Percentiles rank a stretch among this genome's conserved stretches.
phyloP scores from a whole-genome alignment of 2,113 vertebrate genomes.

The Nothocercus nigrocapillus region DNA sequence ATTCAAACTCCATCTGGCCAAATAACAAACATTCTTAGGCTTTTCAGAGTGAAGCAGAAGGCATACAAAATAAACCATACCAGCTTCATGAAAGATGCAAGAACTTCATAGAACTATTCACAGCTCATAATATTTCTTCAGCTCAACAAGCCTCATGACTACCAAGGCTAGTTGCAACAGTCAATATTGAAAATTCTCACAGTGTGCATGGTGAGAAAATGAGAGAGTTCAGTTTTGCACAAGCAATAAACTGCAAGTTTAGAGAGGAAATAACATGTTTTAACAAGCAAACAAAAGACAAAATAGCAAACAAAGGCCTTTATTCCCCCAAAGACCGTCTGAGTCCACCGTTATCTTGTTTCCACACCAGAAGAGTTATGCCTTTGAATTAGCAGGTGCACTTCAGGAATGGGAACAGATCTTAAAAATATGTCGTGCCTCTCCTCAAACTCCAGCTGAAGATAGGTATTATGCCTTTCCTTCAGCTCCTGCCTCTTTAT shows the following conservation, averaged over 20 bases:
- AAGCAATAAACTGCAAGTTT: neutral
- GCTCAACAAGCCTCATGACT: neutral
- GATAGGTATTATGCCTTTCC: neutral
- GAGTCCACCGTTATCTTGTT: neutral
- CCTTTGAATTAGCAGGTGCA: neutral
- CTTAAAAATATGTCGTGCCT: neutral
- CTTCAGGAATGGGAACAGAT: neutral
- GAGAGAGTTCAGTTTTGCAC: neutral
- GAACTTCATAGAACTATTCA: neutral
- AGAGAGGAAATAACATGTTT: neutral
- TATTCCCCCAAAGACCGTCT: neutral
- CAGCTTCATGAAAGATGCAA: neutral
- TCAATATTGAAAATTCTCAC: neutral
- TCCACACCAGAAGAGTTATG: neutral
- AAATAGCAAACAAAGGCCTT: neutral
- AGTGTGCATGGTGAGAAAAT: neutral
- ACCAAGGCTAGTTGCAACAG: neutral
- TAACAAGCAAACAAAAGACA: neutral
- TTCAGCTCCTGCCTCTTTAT: neutral
- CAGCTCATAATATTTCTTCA: neutral
- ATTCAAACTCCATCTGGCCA: neutral
- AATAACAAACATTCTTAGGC: neutral
- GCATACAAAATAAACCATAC: neutral
- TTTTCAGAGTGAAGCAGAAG: neutral
- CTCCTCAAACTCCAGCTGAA: neutral